Base-by-base conservation (phyloP, 1,140 invertebrate genomes). In the Caenorhabditis briggsae region DNA sequence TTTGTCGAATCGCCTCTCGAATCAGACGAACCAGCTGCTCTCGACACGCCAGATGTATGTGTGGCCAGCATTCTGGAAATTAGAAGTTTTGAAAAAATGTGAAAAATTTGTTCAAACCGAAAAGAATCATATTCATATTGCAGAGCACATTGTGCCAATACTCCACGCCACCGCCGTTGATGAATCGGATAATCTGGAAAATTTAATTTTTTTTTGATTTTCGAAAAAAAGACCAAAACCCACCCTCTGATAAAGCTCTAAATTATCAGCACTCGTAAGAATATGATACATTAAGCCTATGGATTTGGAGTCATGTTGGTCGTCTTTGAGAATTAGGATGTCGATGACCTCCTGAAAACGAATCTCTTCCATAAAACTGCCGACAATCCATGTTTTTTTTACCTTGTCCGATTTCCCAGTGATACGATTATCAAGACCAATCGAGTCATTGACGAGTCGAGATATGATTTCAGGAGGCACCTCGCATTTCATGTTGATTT, bases 91-190 rank as follows among this genome's bases (percentile, higher is more conserved):
- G 9, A 25, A 12, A 23, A 61, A 61, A 25, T 11, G 11, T 2
- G 0, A 33, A 12, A 11, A 25, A 5, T 23, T 5, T 61, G 20
- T 20, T n/a, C 56, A n/a, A 18, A 78, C 70, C 70, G 14, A 78
- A 78, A 3, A 78, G 23, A 20, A 78, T 78, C 70, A 78, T 78
- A n/a, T 78, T 78, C 46, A 78, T 78, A n/a, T 78, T 78, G 20
- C 70, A 78, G 18, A 78, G 46, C 5, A 53, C 70, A 53, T 50
- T 20, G 41, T 78, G 70, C 70, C 70, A 78, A 53, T 78, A 78
- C 18, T 78, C 70, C 2, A 53, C 70, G 2, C 70, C 70, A 1
- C 46, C 70, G 48, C 70, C 70, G 3, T 48, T 48, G 7, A 78
- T 50, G 46, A 18, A 78, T 11, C 33, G 43, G 18, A 78, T 8